Percentiles rank a stretch among this genome's conserved stretches.
phyloP scores from a whole-genome alignment of 2,797 vertebrate species.

The Craterocephalus amniculus region DNA sequence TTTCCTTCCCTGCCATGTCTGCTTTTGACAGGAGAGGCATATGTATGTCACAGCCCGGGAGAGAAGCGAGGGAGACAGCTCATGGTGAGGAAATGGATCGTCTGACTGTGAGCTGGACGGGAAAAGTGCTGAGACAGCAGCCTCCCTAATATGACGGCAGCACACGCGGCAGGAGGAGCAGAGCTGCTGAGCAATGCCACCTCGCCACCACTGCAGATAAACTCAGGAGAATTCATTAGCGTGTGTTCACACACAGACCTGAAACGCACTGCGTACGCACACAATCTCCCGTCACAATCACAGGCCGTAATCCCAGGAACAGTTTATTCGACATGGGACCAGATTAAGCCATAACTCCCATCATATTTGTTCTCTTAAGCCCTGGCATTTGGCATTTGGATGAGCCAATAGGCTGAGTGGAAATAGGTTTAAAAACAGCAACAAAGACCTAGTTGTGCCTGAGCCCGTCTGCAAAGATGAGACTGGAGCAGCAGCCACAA shows the following conservation, averaged over 20 bases:
- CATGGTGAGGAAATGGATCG: slow-evolving; percentile 60
- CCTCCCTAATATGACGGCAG: slow-evolving; percentile 40
- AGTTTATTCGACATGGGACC: slow-evolving; percentile 48
- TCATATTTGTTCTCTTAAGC: slow-evolving; percentile 65
- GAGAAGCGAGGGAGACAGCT: slow-evolving; percentile 32
- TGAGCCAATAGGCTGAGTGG: slow-evolving; percentile 44
- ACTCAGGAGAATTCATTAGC: slow-evolving; percentile 52
- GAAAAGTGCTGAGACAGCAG: slow-evolving; percentile 61
- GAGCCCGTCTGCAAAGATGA: slow-evolving; percentile 25
- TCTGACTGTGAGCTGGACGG: slow-evolving; percentile 58
- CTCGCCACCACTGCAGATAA: slow-evolving; percentile 29
- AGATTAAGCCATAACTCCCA: slow-evolving; percentile 43
- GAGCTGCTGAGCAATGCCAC: slow-evolving; percentile 47
- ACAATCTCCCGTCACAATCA: slow-evolving; percentile 53
- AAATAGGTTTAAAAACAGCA: slow-evolving; percentile 54
- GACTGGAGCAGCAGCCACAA: background rate
- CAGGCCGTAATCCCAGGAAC: slow-evolving; percentile 56
- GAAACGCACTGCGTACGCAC: slow-evolving; percentile 1
- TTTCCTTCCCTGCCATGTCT: slow-evolving; percentile 15
- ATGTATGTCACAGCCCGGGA: slow-evolving; percentile 52
- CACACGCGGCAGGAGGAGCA: slow-evolving; percentile 11
- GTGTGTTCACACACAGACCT: slow-evolving; percentile 2
- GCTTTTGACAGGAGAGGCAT: slow-evolving; percentile 49
- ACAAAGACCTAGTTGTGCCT: slow-evolving; percentile 52
- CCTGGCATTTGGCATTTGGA: slow-evolving; percentile 49